Evolutionary conservation across 1,140 invertebrate genomes (phyloP), one percentile per base, ranked within the genome.

Genomic region (Hylyphantes graminicola): DNA sequence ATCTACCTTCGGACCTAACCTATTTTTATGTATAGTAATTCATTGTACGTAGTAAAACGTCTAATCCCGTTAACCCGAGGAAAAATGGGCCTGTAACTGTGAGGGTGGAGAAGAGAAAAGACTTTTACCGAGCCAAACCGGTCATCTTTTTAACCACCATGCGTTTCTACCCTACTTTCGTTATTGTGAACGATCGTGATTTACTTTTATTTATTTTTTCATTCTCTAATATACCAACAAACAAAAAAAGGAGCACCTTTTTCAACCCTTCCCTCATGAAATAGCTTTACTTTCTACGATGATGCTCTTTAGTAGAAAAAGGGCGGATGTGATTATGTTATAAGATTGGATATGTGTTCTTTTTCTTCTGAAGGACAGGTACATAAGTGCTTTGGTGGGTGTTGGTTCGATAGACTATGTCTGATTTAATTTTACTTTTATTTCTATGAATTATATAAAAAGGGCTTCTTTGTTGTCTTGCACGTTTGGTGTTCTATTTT

Each of bases 101-200:
- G 50, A 70, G 68, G 68, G 68, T 53, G 68, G 68, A 51, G 68
- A 53, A 70, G 68, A 19, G 35, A 35, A 35, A 35, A 35, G 35
- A 35, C 35, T 35, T 19, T 70, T 70, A 53, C 68, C 15, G 54
- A 53, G 57, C 55, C 9, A 76, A 76, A 63, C 74, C 57, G 74
- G 57, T 63, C 57, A 50, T 55, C 54, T 74, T 74, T 59, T 48
- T 74, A n/a, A 11, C 19, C 64, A 17, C 11, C 35, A 53, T 70
- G 53, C 50, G 50, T 61, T n/a, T 76, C 59, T 76, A 76, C 57
- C 74, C 74, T 63, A 76, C 57, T 76, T 76, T 63, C 74, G 10
- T 15, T 61, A 76, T 76, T 76, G 74, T 76, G 55, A 76, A 51
- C 57, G n/a, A 73, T 54, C 17, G 17, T 54, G 35, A 35, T 35